Evolutionary conservation across 2,797 vertebrate species (phyloP), one percentile per base, ranked within the genome.

Genomic region (Sebastes elongatus): DNA sequence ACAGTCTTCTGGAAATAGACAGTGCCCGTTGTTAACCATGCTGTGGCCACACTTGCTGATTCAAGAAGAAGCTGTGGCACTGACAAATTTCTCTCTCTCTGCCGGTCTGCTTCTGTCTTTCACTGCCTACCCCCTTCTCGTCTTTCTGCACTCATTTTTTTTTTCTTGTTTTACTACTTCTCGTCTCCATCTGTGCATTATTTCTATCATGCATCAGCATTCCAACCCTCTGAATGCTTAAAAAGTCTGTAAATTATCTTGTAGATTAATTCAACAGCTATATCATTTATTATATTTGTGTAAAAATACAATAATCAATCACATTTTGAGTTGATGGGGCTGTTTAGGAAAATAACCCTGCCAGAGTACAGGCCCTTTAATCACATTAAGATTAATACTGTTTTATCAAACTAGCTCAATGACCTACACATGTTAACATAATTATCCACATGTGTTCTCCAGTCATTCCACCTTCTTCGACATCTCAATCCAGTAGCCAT

Each of bases 1-100:
- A 94, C 89, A 94, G 89, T 86, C 83, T 91, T 86, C 94, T 93
- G 86, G 77, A 96, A 95, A 95, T 95, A 96, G 93, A 90, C 90
- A 79, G 86, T 94, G 90, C 88, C 93, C 71, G 84, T 81, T 65
- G 86, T 90, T 91, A 90, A 94, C 92, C 93, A 87, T 91, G 89
- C 91, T 92, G 83, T 77, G 87, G 90, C 82, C 89, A 84, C 85
- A 88, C 90, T 94, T 89, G 90, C 91, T 92, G 89, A 93, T 93
- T 95, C 88, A 87, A 91, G 86, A 82, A 92, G 90, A 92, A 87
- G 89, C 89, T 83, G 83, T 86, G 87, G 89, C 92, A 89, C 80
- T 86, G 87, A 81, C 83, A 90, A 74, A 81, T 82, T 69, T 85
- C 81, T 79, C 70, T 81, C 70, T 84, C 71, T 78, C 74, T 84